A percentile compares a stretch with the other conserved stretches of the same genome.
Conservation (phyloP, 2,888 invertebrate species). For the Eupithecia inturbata region DNA sequence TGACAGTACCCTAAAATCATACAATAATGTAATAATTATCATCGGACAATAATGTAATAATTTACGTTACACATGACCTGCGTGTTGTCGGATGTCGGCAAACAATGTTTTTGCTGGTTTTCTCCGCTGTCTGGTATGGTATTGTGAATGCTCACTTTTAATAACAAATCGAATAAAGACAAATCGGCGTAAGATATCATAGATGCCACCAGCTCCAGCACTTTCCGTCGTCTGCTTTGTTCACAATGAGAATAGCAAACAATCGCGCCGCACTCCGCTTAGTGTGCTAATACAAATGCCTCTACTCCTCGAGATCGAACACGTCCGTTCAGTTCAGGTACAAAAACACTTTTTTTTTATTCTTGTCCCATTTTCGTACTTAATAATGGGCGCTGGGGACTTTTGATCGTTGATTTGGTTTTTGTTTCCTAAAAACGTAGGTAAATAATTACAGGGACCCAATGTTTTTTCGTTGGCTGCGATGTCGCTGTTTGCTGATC, state of each 20-base stretch:
- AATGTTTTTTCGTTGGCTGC: background rate
- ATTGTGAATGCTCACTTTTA: too few species aligned
- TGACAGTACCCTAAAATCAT: too few species aligned
- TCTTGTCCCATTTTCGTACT: slow-evolving; percentile 21
- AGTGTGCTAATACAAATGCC: slow-evolving; percentile 43
- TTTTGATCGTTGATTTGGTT: slow-evolving; percentile 26
- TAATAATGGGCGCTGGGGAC: slow-evolving; percentile 22
- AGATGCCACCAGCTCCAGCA: background rate
- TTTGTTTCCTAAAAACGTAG: slow-evolving; percentile 23
- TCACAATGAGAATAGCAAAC: slow-evolving; percentile 69
- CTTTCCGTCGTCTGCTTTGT: slow-evolving; percentile 55
- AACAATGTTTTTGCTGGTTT: too few species aligned
- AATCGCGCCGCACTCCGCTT: slow-evolving; percentile 53
- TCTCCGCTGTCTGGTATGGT: too few species aligned
- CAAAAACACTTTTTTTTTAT: slow-evolving; percentile 29
- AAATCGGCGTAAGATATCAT: background rate
- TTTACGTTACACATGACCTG: too few species aligned
- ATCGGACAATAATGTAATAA: too few species aligned
- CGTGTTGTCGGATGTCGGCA: too few species aligned
- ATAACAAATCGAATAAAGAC: too few species aligned
- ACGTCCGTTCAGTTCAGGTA: slow-evolving; percentile 36
- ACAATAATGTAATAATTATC: too few species aligned
- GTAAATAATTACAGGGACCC: slow-evolving; percentile 6
- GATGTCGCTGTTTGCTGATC: background rate
- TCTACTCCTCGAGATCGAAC: slow-evolving; percentile 42